phyloP scores from a whole-genome alignment of 2,113 vertebrate species.

The Austrofundulus limnaeus region DNA sequence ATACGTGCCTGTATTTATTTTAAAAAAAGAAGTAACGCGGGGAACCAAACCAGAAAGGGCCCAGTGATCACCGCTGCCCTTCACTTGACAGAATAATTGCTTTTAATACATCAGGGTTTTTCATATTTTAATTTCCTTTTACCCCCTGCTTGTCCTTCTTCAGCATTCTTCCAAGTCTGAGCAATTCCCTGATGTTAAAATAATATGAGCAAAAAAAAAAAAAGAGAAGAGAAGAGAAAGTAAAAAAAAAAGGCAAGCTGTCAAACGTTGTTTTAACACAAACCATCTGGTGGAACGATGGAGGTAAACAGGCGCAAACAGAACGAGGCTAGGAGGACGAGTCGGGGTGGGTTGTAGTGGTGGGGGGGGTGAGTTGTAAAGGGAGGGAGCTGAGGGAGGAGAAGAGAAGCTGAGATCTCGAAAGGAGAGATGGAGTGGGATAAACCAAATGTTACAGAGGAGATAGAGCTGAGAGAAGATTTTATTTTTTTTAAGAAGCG shows the following conservation, averaged over 20 bases:
- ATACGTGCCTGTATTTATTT: slow-evolving; percentile 74
- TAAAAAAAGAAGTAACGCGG: slow-evolving; percentile 40
- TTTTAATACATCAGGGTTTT: slow-evolving; percentile 71
- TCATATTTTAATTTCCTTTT: slow-evolving; percentile 76
- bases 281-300: slow-evolving; percentile 79
- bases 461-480: slow-evolving; percentile 15
- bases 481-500: too few species aligned
- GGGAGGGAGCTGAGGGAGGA: slow-evolving; percentile 29
- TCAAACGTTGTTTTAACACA: slow-evolving; percentile 76
- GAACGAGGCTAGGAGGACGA: slow-evolving; percentile 41
- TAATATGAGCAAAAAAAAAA: slow-evolving; percentile 61
- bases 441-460: slow-evolving; percentile 38
- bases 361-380: slow-evolving; percentile 9
- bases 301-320: slow-evolving; percentile 71
- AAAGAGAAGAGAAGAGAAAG: slow-evolving; percentile 3
- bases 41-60: slow-evolving; percentile 59
- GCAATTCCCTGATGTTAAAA: slow-evolving; percentile 71
- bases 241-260: slow-evolving; percentile 57
- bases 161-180: slow-evolving; percentile 55
- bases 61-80: slow-evolving; percentile 67
- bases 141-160: slow-evolving; percentile 61
- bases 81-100: slow-evolving; percentile 76
- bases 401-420: slow-evolving; percentile 48
- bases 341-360: not conserved
- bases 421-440: slow-evolving; percentile 56